Evolutionary conservation across 2,113 vertebrate genomes (phyloP).

Genomic region (Semicossyphus pulcher): DNA sequence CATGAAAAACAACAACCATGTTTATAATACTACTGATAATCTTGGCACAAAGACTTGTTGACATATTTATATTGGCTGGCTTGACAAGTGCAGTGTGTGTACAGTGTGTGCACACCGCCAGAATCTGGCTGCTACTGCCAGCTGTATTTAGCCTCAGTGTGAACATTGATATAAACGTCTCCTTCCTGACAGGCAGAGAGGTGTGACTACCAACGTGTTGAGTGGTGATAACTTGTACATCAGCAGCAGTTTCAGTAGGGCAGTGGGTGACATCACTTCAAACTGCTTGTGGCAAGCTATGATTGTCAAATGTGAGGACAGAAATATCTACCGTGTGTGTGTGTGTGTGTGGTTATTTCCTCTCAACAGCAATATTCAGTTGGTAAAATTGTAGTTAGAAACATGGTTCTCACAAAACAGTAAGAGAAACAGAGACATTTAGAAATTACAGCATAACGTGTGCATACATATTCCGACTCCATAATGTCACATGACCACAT

Average conservation of each 20-base stretch:
- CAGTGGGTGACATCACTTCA: conserved; percentile 68
- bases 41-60: conserved; percentile 54
- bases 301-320: conserved; percentile 67
- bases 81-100: conserved; percentile 9
- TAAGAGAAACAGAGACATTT: conserved; percentile 23
- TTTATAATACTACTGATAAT: conserved; percentile 25
- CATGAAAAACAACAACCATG: neutral
- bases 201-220: neutral
- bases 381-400: conserved; percentile 12
- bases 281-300: conserved; percentile 47
- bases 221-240: conserved; percentile 13
- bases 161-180: neutral
- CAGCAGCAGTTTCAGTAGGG: conserved; percentile 66
- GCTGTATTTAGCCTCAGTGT: conserved; percentile 41
- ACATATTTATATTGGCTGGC: conserved; percentile 34
- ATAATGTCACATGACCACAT: conserved; percentile 3
- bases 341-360: conserved; percentile 35
- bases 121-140: conserved; percentile 10
- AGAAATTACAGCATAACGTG: conserved; percentile 39
- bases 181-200: neutral
- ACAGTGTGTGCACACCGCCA: neutral
- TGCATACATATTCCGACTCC: conserved; percentile 37
- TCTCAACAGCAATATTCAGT: conserved; percentile 21
- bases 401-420: conserved; percentile 17
- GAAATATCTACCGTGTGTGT: conserved; percentile 27